Evolutionary conservation across 2,797 vertebrate genomes (phyloP).

Genomic region (Melanotaenia nigrans): DNA sequence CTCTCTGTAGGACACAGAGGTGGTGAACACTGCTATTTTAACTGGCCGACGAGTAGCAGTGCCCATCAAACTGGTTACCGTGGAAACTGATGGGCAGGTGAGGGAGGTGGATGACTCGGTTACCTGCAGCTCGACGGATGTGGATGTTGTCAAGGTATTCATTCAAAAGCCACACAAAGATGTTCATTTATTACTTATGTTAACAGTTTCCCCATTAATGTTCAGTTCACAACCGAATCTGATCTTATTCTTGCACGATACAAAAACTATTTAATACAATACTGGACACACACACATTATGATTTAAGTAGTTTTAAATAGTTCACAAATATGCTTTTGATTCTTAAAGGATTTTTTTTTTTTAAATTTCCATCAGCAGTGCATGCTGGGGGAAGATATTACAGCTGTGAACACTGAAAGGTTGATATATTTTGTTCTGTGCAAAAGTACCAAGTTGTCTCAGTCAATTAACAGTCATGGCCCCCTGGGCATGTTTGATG

Average conservation of each 20-base stretch:
- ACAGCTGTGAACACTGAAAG: background rate
- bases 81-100: constrained; percentile 82
- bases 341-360: background rate
- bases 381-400: background rate
- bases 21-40: constrained; percentile 84
- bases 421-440: background rate
- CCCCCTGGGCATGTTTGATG: background rate
- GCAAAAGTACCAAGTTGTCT: background rate
- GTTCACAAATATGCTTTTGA: background rate
- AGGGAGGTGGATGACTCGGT: constrained; percentile 80
- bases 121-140: constrained; percentile 81
- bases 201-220: too few relatives aligned
- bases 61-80: constrained; percentile 82
- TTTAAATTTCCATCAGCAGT: background rate
- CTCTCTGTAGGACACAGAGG: constrained; percentile 77
- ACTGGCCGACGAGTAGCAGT: constrained; percentile 77
- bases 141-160: constrained; percentile 82
- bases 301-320: background rate
- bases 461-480: background rate
- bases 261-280: background rate
- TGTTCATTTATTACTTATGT: background rate
- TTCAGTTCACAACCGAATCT: background rate
- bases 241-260: background rate
- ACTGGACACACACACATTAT: background rate
- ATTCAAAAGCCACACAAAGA: background rate